These are phyloP conservation scores for Ictalurus punctatus DNA, from an alignment of 2,113 vertebrate genomes.

Conservation along the genomic window DNA sequence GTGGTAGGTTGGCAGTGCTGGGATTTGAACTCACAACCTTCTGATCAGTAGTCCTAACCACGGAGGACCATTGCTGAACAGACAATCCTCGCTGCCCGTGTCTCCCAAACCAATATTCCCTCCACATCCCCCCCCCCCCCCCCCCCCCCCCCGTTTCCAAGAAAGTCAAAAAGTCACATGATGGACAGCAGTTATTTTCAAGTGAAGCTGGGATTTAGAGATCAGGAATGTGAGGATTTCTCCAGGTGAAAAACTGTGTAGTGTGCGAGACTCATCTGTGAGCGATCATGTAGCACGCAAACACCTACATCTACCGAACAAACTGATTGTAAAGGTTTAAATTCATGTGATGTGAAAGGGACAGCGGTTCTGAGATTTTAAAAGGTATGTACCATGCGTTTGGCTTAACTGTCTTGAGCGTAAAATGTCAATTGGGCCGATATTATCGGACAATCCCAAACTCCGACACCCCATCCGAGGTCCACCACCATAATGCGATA, in stretches of 20 bases:
- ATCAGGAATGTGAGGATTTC: neutral
- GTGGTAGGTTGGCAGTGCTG: too few species aligned
- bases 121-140: too few species aligned
- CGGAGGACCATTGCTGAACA: neutral
- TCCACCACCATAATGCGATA: neutral
- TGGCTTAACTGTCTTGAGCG: neutral
- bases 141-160: too few species aligned
- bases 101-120: neutral
- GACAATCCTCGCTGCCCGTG: neutral
- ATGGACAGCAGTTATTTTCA: neutral
- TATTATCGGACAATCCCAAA: neutral
- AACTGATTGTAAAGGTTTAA: neutral
- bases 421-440: neutral
- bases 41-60: too few species aligned
- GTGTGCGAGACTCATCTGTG: neutral
- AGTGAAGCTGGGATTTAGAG: neutral
- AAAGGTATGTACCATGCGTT: neutral
- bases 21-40: too few species aligned
- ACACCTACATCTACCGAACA: neutral
- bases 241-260: neutral
- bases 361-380: neutral
- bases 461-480: neutral
- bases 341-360: neutral
- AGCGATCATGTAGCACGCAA: neutral
- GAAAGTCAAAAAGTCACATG: neutral